phyloP scores from a whole-genome alignment of 2,113 vertebrate genomes.

The Clinocottus analis region DNA sequence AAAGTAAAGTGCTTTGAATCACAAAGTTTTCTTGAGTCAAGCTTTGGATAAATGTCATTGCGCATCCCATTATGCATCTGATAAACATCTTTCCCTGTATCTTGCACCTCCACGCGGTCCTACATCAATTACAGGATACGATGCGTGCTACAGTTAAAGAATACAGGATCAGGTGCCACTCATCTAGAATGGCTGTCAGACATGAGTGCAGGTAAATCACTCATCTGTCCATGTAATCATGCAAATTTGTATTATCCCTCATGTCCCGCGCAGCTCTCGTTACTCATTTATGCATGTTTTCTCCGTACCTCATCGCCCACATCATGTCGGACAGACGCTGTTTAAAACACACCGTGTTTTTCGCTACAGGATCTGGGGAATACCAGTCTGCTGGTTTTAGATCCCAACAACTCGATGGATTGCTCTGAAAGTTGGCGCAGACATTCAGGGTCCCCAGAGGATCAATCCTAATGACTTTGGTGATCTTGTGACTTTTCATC shows the following conservation, averaged over 20 bases:
- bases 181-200: constrained; percentile 77
- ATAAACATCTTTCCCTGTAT: constrained; percentile 57
- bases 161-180: constrained; percentile 70
- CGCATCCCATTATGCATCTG: constrained; percentile 33
- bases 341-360: constrained; percentile 37
- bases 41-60: constrained; percentile 9
- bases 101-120: constrained; percentile 41
- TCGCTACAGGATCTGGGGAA: constrained; percentile 11
- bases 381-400: neutral
- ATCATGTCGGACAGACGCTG: constrained; percentile 47
- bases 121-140: constrained; percentile 58
- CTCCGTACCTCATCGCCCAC: constrained; percentile 61
- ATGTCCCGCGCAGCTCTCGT: constrained; percentile 66
- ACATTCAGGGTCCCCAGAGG: constrained; percentile 1
- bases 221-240: constrained; percentile 83
- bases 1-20: constrained; percentile 46
- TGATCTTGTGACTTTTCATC: constrained; percentile 2
- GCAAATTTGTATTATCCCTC: constrained; percentile 79
- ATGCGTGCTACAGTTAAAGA: constrained; percentile 55
- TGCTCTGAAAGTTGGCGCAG: neutral
- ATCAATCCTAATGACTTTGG: constrained; percentile 6
- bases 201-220: constrained; percentile 77
- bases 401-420: constrained; percentile 19
- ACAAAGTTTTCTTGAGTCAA: constrained; percentile 22
- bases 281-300: constrained; percentile 76